Base-by-base conservation (phyloP, 2,888 invertebrate genomes). In the Chaitophorus viminalis region DNA sequence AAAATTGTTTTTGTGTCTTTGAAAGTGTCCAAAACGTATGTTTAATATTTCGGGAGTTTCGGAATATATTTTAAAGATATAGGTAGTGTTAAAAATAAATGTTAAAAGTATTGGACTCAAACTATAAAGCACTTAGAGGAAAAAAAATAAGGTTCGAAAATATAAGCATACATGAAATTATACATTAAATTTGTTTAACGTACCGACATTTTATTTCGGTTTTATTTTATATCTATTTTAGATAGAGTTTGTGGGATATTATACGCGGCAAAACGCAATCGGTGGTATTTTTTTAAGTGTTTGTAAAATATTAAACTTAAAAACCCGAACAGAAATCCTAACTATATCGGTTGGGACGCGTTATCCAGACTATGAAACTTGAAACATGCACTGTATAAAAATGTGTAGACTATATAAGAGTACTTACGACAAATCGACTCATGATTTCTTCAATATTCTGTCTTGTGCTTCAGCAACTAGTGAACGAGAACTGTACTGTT, bases 391-490 rank as follows among this genome's bases (percentile, higher is more conserved):
- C 29, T 29, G 2, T 46, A 68, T 68, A 70, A 70, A 70, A 29
- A n/a, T n/a, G n/a, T 31, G 70, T 29, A 60, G 14, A 70, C 14
- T 8, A 36, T 83, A 17, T 1, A 21, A 0, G 21, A 3, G 11
- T 85, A 78, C 86, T 86, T 31, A 86, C 86, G 86, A 86, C 86
- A 86, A 86, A 86, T 86, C 78, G 36, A 52, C 31, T 86, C 86
- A 86, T 86, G 86, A 78, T 86, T 79, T 86, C 86, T 86, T 86
- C 86, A 70, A 52, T 70, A 75, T 83, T n/a, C n/a, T 78, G 85
- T 86, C 86, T 86, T 36, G 86, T 72, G 29, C 36, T 70, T 11
- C 31, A 54, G 54, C 54, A 72, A 86, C 86, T 79, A 17, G 36
- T n/a, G 36, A 77, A 85, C 65, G 76, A 29, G 86, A 86, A 86